Evolutionary conservation across 1,140 invertebrate genomes (phyloP).

Genomic region (Coenobita brevimanus): DNA sequence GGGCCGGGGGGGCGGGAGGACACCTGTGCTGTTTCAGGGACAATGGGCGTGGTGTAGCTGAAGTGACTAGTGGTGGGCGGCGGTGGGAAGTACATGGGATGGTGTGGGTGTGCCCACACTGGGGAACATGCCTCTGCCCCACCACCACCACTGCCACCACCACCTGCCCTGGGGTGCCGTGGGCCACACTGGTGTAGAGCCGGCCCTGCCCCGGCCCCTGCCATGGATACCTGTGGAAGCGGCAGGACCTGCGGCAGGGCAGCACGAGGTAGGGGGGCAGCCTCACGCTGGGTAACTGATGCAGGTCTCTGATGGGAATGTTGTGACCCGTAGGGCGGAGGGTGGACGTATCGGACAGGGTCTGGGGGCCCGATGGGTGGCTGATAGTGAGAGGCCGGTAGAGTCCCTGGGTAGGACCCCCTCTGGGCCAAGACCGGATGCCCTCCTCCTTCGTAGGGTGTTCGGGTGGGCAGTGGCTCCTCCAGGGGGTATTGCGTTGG

Average conservation of each 20-base stretch:
- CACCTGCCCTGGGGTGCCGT: slow-evolving; percentile 31
- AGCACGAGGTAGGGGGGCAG: slow-evolving; percentile 35
- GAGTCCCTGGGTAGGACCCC: slow-evolving; percentile 65
- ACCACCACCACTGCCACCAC: slow-evolving; percentile 26
- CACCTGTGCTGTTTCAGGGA: slow-evolving; percentile 43
- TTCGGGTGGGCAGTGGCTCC: slow-evolving; percentile 34
- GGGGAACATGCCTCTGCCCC: slow-evolving; percentile 41
- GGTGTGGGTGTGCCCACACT: slow-evolving; percentile 53
- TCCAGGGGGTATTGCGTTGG: slow-evolving; percentile 55
- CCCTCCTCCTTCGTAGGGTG: slow-evolving; percentile 31
- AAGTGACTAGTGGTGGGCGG: slow-evolving; percentile 63
- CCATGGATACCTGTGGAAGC: slow-evolving; percentile 44
- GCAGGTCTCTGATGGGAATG: slow-evolving; percentile 33
- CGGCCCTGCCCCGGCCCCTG: slow-evolving; percentile 21
- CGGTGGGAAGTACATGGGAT: slow-evolving; percentile 28
- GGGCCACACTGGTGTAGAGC: slow-evolving; percentile 56
- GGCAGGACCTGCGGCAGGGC: slow-evolving; percentile 40
- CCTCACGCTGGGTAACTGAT: slow-evolving; percentile 36
- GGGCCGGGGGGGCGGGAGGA: slow-evolving; percentile 33
- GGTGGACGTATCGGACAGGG: slow-evolving; percentile 33
- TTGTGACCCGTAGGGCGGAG: slow-evolving; percentile 54
- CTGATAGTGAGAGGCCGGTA: slow-evolving; percentile 35
- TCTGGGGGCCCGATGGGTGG: slow-evolving; percentile 42
- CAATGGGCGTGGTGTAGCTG: slow-evolving; percentile 69
- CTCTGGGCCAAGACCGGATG: slow-evolving; percentile 53